phyloP scores from a whole-genome alignment of 2,113 vertebrate genomes.

The Dicentrarchus labrax region DNA sequence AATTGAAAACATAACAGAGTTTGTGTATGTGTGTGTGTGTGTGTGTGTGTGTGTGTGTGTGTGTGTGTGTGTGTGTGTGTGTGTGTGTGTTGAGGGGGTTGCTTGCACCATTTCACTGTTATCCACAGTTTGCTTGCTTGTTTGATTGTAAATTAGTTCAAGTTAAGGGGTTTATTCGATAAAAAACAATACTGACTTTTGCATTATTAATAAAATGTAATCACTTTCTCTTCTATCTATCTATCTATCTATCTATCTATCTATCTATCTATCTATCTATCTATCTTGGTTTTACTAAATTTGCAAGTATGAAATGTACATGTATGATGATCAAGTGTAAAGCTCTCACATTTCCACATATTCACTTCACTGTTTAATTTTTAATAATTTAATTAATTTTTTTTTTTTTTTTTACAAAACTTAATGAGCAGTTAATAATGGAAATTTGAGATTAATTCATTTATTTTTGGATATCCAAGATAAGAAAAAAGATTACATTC shows the following conservation, averaged over 20 bases:
- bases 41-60: slow-evolving; percentile 27
- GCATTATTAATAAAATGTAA: slow-evolving; percentile 10
- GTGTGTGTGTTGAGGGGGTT: slow-evolving; percentile 25
- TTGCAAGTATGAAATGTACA: slow-evolving; percentile 15
- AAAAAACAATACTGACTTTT: slow-evolving; percentile 46
- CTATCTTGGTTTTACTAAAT: not conserved
- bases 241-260: not conserved
- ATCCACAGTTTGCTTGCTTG: slow-evolving; percentile 40
- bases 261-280: not conserved
- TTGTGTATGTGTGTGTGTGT: slow-evolving; percentile 59
- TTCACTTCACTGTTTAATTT: slow-evolving; percentile 14
- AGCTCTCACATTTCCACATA: not conserved
- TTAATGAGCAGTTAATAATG: not conserved
- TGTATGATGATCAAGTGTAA: not conserved
- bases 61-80: slow-evolving; percentile 40
- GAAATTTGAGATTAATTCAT: not conserved
- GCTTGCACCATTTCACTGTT: slow-evolving; percentile 51
- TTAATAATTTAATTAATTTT: not conserved
- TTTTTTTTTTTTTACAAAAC: not conserved
- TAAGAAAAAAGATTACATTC: not conserved
- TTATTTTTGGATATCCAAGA: slow-evolving; percentile 3
- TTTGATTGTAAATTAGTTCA: slow-evolving; percentile 62
- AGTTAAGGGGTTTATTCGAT: slow-evolving; percentile 32
- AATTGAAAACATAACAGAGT: slow-evolving; percentile 84
- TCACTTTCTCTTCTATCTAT: not conserved